Base-by-base conservation (phyloP, 2,888 invertebrate species). In the Bibio marci region DNA sequence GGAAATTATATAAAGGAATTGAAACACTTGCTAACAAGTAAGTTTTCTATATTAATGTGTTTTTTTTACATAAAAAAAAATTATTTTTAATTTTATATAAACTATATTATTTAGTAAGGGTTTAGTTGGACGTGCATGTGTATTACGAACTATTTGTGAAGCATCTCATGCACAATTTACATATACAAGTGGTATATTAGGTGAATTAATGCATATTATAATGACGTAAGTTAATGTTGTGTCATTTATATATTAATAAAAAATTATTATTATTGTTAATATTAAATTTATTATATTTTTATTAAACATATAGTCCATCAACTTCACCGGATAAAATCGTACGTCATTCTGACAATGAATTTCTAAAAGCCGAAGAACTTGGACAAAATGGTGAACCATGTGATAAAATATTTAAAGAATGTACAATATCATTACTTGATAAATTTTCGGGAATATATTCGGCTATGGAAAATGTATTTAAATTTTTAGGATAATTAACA, bases 61-160 rank as follows among this genome's bases (percentile, higher is more conserved):
- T 33, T 22, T 15, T 8, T 2, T n/a, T 8, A 30, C 14, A 33
- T 32, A 22, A 35, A 17, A 41, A 33, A 15, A 26, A 31, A 35
- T 15, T 15, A 15, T 27, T 13, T 13, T 12, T 25, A 25, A 31
- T 18, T n/a, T 30, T 26, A 37, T 26, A 30, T 17, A 30, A 18
- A 10, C 19, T 17, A 13, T 28, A 37, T 36, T 7, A 28, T 39
- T 44, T 55, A 78, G 76, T 51, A 69, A 73, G 49, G 71, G 74
- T 12, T 66, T 73, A 47, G 65, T 70, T 39, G 80, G 79, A 6
- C 69, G 74, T 46, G 70, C 71, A 28, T 85, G 85, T 58, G 56
- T 85, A 48, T 61, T 83, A 45, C 70, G 79, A 48, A 71, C 76
- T 46, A 79, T 85, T 54, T 85, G 85, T 54, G 81, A 85, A 56